Evolutionary conservation across 2,888 invertebrate genomes (phyloP), one percentile per base, ranked within the genome.

Genomic region (Andrena hattorfiana): DNA sequence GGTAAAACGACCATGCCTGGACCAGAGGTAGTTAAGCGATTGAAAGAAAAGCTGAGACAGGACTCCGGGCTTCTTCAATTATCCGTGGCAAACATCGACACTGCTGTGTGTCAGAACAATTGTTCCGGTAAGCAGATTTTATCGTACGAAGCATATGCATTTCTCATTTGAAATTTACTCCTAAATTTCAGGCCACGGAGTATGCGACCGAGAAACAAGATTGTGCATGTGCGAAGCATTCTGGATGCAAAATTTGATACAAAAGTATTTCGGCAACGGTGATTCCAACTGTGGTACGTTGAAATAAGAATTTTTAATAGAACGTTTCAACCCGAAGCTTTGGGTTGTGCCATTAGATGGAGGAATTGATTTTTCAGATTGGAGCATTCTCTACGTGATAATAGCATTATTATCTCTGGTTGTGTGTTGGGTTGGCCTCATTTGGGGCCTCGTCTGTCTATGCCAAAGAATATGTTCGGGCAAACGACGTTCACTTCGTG

Each of bases 371-470:
- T 80, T 74, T 85, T 83, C 30, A 98, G 98, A 97, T 93, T 99
- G 99, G 99, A 98, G 98, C 88, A 97, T 99, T 88, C 95, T 99
- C 74, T 98, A 99, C 94, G 98, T 98, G 56, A 97, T 97, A 88
- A 96, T 99, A 90, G 97, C 96, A 74, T 95, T 96, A 70, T 89
- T 94, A 30, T 93, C 94, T 35, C 94, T 96, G 89, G 94, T 95
- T 60, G 94, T 95, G 79, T 96, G 96, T 92, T 94, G 95, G 90
- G 95, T 96, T 68, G 96, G 95, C 64, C 94, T 95, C 32, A 94
- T 95, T 84, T 97, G 96, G 96, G 96, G 96, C 59, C 92, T 96
- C 23, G 94, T 96, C 28, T 96, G 96, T 88, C 93, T 96, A 13
- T 97, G 96, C 89, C 95, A 95, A 69, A 94, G 94, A 87, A 94